Percentiles rank a stretch among this genome's conserved stretches.
phyloP scores from a whole-genome alignment of 2,797 vertebrate genomes.

The Enteromius anoplus region DNA sequence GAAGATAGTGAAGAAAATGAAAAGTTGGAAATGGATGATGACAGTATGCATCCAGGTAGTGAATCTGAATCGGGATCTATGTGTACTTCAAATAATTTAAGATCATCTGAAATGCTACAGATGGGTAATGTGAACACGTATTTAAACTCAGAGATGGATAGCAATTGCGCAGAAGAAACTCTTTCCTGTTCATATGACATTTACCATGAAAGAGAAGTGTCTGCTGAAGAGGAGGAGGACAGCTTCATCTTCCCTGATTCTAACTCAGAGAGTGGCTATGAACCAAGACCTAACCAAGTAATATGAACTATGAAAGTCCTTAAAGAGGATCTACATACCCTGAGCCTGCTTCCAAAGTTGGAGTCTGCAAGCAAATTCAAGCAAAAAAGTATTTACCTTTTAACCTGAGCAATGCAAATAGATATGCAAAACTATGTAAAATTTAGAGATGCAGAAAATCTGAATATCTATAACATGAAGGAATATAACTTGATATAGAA shows the following conservation, averaged over 20 bases:
- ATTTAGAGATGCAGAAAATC: background rate
- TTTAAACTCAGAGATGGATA: background rate
- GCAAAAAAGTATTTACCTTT: background rate
- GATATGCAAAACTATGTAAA: background rate
- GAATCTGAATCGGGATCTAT: background rate
- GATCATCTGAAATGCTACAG: background rate
- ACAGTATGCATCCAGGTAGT: background rate
- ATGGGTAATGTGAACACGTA: background rate
- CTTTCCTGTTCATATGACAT: background rate
- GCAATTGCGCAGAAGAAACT: background rate
- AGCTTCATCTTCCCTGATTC: background rate
- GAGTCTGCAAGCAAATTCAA: slow-evolving; percentile 12
- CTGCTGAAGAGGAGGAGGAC: background rate
- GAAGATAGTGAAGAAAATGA: background rate
- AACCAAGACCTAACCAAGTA: slow-evolving; percentile 31
- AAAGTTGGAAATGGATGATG: background rate
- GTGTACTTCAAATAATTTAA: background rate
- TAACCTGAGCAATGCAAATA: background rate
- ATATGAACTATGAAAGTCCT: background rate
- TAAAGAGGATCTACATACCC: background rate
- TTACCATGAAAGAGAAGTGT: background rate
- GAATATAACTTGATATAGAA: background rate
- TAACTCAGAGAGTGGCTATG: slow-evolving; percentile 11
- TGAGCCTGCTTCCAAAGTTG: background rate
- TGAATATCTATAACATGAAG: no score